Conservation (phyloP, 2,113 vertebrate genomes). For the Atlantisia rogersi region DNA sequence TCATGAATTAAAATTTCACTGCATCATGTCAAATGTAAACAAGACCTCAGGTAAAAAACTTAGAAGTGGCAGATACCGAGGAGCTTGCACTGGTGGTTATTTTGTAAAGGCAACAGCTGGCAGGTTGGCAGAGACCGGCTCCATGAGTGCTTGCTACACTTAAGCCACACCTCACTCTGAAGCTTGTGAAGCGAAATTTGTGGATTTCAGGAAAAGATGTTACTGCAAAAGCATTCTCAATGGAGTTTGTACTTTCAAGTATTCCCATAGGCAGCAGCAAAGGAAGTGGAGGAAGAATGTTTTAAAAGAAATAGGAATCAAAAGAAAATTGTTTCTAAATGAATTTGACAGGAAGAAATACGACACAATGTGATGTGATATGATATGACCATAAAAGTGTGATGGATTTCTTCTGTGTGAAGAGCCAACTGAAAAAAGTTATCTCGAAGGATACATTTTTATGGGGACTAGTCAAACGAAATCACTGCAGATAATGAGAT, state of each 20-base stretch:
- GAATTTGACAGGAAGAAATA: background rate
- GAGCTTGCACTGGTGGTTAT: background rate
- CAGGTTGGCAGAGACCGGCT: background rate
- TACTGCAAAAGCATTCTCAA: background rate
- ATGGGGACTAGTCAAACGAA: background rate
- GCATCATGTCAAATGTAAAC: background rate
- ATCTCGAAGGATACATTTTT: background rate
- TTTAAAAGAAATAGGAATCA: background rate
- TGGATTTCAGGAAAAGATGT: background rate
- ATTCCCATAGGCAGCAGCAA: background rate
- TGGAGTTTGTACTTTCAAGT: background rate
- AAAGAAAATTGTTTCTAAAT: background rate
- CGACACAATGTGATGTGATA: background rate
- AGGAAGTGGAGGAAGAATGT: background rate
- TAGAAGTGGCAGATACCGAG: background rate
- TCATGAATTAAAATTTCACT: background rate
- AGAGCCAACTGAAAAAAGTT: background rate
- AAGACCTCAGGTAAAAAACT: background rate
- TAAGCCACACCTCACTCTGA: background rate
- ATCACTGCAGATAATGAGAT: conserved; percentile 37
- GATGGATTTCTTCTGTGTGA: background rate
- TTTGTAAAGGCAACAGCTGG: background rate
- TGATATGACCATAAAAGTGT: background rate
- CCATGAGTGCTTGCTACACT: background rate
- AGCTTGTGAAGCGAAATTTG: background rate